These are phyloP conservation scores for Musca domestica DNA, from an alignment of 1,140 invertebrate species.

Conservation along the genomic window DNA sequence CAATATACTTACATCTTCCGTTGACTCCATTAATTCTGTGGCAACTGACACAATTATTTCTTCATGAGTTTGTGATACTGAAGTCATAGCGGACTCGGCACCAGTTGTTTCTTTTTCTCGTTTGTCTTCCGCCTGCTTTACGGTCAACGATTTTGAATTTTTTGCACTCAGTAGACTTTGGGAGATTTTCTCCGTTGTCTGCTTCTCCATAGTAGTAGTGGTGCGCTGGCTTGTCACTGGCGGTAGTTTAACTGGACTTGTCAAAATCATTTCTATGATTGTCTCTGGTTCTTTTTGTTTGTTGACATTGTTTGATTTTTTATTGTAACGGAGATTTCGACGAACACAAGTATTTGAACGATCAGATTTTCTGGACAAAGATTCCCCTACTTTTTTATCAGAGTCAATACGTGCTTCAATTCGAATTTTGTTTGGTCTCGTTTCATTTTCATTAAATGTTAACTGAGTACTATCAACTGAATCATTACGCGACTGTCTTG, in stretches of 20 bases:
- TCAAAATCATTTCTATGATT: conserved; percentile 15
- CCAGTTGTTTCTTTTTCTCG: neutral
- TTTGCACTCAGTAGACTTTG: too few relatives aligned
- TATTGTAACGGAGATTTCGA: conserved; percentile 18
- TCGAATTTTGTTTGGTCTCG: conserved; percentile 25
- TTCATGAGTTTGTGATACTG: neutral
- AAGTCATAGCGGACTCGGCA: neutral
- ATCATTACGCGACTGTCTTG: conserved; percentile 36
- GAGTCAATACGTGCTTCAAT: conserved; percentile 27
- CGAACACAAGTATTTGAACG: conserved; percentile 27
- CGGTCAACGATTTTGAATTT: too few relatives aligned
- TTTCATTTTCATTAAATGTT: too few relatives aligned
- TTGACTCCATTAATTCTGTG: neutral
- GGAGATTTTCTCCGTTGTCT: too few relatives aligned
- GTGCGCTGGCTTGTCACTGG: too few relatives aligned
- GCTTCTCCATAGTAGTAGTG: too few relatives aligned
- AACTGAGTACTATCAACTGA: conserved; percentile 31
- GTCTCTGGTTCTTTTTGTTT: neutral
- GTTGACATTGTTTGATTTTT: neutral
- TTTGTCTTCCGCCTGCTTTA: conserved; percentile 6
- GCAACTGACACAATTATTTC: neutral
- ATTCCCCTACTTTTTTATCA: conserved; percentile 23
- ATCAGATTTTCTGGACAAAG: neutral
- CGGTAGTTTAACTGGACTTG: too few relatives aligned
- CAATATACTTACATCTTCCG: conserved; percentile 15